These are phyloP conservation scores for cattle (Bos taurus) DNA, from an alignment of 2,113 vertebrate genomes.

Conservation along the genomic window DNA sequence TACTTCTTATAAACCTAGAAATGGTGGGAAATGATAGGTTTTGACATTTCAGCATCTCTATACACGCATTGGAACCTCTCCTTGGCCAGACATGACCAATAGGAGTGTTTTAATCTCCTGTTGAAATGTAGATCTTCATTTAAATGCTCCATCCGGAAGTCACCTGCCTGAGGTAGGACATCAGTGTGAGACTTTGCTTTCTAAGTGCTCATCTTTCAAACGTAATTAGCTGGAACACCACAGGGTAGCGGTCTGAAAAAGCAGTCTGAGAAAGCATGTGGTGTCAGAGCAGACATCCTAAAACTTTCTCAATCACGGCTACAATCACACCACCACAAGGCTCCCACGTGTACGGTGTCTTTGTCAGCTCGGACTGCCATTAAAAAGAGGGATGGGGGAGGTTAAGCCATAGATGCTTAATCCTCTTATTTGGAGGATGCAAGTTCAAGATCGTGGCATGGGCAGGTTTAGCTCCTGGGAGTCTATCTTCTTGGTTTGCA, in stretches of 20 bases:
- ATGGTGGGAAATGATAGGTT: neutral
- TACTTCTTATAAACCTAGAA: neutral
- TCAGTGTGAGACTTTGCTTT: neutral
- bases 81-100: neutral
- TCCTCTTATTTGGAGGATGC: neutral
- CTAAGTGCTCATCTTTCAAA: neutral
- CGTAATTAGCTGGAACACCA: neutral
- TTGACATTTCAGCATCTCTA: neutral
- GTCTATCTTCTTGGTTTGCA: too few relatives aligned
- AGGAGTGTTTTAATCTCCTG: neutral
- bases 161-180: neutral
- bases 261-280: neutral
- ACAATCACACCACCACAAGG: rapidly evolving
- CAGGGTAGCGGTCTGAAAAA: rapidly evolving
- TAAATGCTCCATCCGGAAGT: neutral
- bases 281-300: neutral
- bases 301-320: neutral
- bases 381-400: neutral
- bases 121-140: neutral
- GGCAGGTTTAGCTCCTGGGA: neutral
- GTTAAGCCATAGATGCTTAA: neutral
- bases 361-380: neutral
- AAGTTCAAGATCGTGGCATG: neutral
- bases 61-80: too few relatives aligned
- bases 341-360: too few relatives aligned